These are phyloP conservation scores for Rambutsinella grinnellia DNA, from an alignment of 2,888 invertebrate species.

Conservation along the genomic window DNA sequence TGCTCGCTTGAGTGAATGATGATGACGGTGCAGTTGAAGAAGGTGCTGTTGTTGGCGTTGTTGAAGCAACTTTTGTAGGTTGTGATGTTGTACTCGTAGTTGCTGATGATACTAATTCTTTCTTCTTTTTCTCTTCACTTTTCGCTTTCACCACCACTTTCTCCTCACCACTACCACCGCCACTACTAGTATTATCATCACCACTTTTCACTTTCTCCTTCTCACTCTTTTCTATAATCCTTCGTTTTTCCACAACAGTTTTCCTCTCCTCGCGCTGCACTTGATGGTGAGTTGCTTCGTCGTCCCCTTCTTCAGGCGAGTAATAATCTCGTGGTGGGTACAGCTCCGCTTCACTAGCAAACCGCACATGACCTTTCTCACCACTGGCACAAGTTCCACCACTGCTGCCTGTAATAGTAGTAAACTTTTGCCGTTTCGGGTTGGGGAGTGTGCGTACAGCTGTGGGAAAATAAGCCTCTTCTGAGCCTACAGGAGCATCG, in stretches of 20 bases:
- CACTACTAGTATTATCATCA: too few relatives aligned
- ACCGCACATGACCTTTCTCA: slow-evolving; percentile 46
- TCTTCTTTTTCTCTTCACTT: slow-evolving; percentile 8
- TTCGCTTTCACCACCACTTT: slow-evolving; percentile 2
- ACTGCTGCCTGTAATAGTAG: too few relatives aligned
- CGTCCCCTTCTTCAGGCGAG: slow-evolving; percentile 34
- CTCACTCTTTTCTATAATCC: slow-evolving; percentile 4
- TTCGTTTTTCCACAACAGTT: not conserved
- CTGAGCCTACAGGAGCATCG: slow-evolving; percentile 47
- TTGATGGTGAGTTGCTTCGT: not conserved
- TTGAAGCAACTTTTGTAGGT: not conserved
- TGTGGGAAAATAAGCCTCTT: slow-evolving; percentile 34
- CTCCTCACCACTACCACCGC: too few relatives aligned
- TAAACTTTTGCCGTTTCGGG: slow-evolving; percentile 38
- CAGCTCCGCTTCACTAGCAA: slow-evolving; percentile 46
- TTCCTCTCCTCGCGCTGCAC: not conserved
- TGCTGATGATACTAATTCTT: slow-evolving; percentile 4
- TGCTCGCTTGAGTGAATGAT: slow-evolving; percentile 34
- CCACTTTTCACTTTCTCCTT: not conserved
- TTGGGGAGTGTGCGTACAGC: slow-evolving; percentile 46
- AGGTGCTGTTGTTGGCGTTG: slow-evolving; percentile 3
- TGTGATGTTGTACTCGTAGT: not conserved
- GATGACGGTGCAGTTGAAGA: slow-evolving; percentile 2
- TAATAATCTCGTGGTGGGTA: slow-evolving; percentile 34
- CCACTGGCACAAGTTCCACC: too few relatives aligned